These are phyloP conservation scores for Bostrychus sinensis DNA, from an alignment of 2,113 vertebrate species.

Conservation along the genomic window DNA sequence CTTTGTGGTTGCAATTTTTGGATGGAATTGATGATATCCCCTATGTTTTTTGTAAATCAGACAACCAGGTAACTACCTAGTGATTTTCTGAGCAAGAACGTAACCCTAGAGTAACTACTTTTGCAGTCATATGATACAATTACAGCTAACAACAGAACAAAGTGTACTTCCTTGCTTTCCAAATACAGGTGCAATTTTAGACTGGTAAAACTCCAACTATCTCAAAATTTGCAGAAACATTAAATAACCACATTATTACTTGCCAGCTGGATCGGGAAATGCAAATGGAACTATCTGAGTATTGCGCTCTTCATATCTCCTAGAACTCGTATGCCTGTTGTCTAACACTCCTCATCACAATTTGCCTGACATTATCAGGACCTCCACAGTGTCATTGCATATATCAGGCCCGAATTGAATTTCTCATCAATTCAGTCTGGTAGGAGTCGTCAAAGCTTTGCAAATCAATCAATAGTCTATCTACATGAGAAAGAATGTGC, in stretches of 20 bases:
- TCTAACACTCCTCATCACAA: constrained; percentile 32
- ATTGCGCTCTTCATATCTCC: background rate
- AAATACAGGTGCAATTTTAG: background rate
- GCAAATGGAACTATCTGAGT: background rate
- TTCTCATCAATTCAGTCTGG: constrained; percentile 52
- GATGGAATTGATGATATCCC: no score
- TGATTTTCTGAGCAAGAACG: no score
- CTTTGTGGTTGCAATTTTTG: no score
- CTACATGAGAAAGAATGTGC: constrained; percentile 61
- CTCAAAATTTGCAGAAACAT: background rate
- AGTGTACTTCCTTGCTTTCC: background rate
- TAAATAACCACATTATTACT: background rate
- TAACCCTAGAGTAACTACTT: no score
- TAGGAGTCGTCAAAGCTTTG: constrained; percentile 61
- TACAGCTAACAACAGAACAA: background rate
- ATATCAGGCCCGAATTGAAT: constrained; percentile 51
- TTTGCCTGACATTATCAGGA: constrained; percentile 48
- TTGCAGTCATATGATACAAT: background rate
- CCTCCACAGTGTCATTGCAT: constrained; percentile 40
- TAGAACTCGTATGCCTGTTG: background rate
- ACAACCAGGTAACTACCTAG: no score
- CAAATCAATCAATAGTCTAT: constrained; percentile 71
- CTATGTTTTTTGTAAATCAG: no score
- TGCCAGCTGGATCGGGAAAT: background rate
- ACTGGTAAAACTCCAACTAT: no score